Conservation (phyloP, 23 tunicate species). For the Styela clava region DNA sequence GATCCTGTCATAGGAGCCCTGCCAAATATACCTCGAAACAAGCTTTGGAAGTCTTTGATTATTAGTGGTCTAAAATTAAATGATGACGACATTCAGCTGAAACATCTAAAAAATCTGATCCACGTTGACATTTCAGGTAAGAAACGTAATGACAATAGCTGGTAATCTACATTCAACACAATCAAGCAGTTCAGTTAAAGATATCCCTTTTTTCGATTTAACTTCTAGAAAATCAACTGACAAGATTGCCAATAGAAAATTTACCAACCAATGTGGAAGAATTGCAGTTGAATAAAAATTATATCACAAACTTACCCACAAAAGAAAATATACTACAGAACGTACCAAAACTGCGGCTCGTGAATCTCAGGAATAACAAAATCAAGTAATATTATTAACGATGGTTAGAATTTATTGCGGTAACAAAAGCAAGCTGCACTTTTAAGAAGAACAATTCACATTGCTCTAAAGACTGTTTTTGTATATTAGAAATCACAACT, state of each 20-base stretch:
- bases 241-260: slow-evolving; percentile 32
- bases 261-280: slow-evolving; percentile 31
- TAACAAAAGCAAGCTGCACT: too few species aligned
- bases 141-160: too few species aligned
- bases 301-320: slow-evolving; percentile 34
- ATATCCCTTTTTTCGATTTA: neutral
- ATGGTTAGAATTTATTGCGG: too few species aligned
- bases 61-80: slow-evolving; percentile 33
- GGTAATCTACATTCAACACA: too few species aligned
- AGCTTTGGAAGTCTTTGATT: slow-evolving; percentile 42
- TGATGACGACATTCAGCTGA: slow-evolving; percentile 21
- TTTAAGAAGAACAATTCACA: too few species aligned
- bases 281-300: slow-evolving; percentile 30
- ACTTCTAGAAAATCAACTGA: slow-evolving; percentile 44
- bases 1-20: neutral
- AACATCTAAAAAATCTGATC: slow-evolving; percentile 30
- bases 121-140: slow-evolving; percentile 29
- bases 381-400: slow-evolving; percentile 50
- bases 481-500: too few species aligned
- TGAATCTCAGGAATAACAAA: slow-evolving; percentile 51
- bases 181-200: too few species aligned
- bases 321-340: neutral
- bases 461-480: too few species aligned
- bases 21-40: slow-evolving; percentile 39
- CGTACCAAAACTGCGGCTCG: slow-evolving; percentile 42